Evolutionary conservation across 2,797 vertebrate species (phyloP), one percentile per base, ranked within the genome.

Genomic region (Sebastes aleutianus): DNA sequence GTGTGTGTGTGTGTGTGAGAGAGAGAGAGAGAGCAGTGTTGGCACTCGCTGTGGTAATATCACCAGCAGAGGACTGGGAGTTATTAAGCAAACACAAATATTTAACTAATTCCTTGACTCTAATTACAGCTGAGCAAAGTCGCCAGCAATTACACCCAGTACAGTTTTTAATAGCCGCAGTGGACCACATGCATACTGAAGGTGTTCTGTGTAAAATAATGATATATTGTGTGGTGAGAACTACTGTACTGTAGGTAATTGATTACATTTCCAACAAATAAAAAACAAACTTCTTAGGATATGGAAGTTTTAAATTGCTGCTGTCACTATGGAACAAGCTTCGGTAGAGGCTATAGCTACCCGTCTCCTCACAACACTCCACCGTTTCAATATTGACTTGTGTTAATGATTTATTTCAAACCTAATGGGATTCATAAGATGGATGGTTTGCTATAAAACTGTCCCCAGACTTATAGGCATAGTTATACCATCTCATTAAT

Each of bases 381-480:
- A 3, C 26, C 6, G 6, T 69, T 73, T 32, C 26, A 79, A 14
- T 70, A 64, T 36, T 69, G 62, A 34, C 76, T 43, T 18, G 20
- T n/a, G 3, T 50, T 74, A 77, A 78, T 76, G 70, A 82, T 79
- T 70, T 32, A 73, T 57, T 11, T 54, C 16, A 16, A 47, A 39
- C n/a, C 8, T 61, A 82, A 83, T 69, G 76, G 43, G 56, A 76
- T 83, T 85, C 43, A 24, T 47, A 70, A 36, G 77, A 80, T 71
- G 65, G 36, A 83, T 34, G 26, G 18, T n/a, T 36, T 65, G 62
- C 58, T 56, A 16, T 76, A 24, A 86, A 54, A 26, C 27, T 58
- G 43, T 62, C 50, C 32, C 6, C 4, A 9, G 66, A 62, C 31
- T 59, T 43, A 36, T 22, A 43, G 64, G 10, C 70, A 16, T 3